Evolutionary conservation across 2,888 invertebrate genomes (phyloP), one percentile per base, ranked within the genome.

Genomic region (Marasmarcha lunaedactyla): DNA sequence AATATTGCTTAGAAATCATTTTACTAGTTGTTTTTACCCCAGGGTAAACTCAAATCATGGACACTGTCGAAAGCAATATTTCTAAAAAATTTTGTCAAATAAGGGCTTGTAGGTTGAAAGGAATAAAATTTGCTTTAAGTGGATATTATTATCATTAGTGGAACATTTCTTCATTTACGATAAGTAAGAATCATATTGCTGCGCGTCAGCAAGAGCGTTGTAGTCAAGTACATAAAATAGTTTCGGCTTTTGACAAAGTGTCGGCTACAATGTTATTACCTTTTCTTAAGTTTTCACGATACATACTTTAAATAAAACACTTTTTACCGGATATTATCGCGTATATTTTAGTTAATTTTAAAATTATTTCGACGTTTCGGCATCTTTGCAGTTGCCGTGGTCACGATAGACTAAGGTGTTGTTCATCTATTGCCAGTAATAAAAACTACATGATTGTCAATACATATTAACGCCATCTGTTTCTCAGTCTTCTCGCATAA

Each of bases 41-140:
- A 1, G 45, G 41, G 11, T 45, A 43, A n/a, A 38, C 43, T 39
- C 3, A 43, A 9, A 7, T 33, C 26, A 34, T 45, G 43, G 15
- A 42, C 37, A 5, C 38, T 9, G 7, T 45, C 30, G 26, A 43
- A 46, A 14, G 35, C 37, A 9, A 26, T 12, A 12, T 11, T 14
- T 12, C 43, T 27, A 30, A 40, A 38, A 11, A 33, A 5, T 25
- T 33, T 11, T 14, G 41, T 27, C 10, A 42, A 11, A 15, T 42
- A 43, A 1, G 47, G 47, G 11, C 43, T 35, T 14, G 2, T 25
- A 4, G 9, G 20, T 36, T 0, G 40, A 42, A 2, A 38, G 30
- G n/a, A 26, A 36, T 12, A 13, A n/a, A 20, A 33, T 10, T 14
- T 13, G 37, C 27, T 35, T 39, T 2, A 38, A 35, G 6, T 33